Evolutionary conservation across 2,888 invertebrate genomes (phyloP).

Genomic region (Drosophila paracracens): DNA sequence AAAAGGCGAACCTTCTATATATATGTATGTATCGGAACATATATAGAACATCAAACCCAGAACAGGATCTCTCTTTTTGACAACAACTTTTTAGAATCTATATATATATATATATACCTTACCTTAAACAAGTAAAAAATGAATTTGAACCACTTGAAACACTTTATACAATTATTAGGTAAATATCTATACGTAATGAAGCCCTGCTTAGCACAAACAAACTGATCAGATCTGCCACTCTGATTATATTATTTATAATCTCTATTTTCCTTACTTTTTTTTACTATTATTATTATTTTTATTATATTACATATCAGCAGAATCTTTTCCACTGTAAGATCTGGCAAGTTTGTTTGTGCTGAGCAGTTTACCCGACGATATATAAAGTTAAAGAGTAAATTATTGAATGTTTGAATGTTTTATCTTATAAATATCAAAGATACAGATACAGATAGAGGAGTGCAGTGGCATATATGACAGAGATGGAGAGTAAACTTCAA

Average conservation of each 20-base stretch:
- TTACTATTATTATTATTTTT: background rate
- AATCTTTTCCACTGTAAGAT: constrained; percentile 4
- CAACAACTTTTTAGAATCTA: constrained; percentile 7
- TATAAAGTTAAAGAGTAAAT: constrained; percentile 20
- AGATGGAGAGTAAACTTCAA: background rate
- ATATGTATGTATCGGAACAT: background rate
- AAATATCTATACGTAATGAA: constrained; percentile 14
- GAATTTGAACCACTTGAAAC: constrained; percentile 1
- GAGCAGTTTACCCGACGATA: background rate
- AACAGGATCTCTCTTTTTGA: constrained; percentile 24
- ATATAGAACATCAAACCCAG: constrained; percentile 2
- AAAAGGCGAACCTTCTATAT: background rate
- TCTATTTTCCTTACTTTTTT: background rate
- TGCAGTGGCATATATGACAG: background rate
- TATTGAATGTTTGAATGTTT: constrained; percentile 57
- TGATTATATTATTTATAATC: background rate
- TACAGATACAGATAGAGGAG: background rate
- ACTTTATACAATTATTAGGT: constrained; percentile 29
- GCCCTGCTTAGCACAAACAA: constrained; percentile 3
- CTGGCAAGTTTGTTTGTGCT: constrained; percentile 17
- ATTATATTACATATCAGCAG: constrained; percentile 39
- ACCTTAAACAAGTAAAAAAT: background rate
- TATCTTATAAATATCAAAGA: constrained; percentile 42
- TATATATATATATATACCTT: background rate
- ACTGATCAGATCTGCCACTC: constrained; percentile 7